A percentile compares a stretch with the other conserved stretches of the same genome.
phyloP scores from a whole-genome alignment of 2,113 vertebrate genomes.

The Oreotragus oreotragus region DNA sequence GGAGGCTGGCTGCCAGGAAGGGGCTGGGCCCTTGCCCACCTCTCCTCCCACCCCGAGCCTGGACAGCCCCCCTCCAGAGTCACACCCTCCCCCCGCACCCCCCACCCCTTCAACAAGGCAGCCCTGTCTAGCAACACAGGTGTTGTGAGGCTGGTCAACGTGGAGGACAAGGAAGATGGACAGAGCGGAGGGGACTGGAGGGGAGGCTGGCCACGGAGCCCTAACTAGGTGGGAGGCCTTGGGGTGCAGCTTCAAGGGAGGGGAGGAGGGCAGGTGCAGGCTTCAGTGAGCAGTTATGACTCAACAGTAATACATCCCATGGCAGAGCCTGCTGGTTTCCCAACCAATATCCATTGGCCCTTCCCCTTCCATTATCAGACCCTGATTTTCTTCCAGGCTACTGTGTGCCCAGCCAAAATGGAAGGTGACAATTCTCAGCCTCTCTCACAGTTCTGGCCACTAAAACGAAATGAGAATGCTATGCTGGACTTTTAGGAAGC shows the following conservation, averaged over 20 bases:
- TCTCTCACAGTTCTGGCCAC: background rate
- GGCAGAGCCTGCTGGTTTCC: background rate
- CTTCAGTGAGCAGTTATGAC: rapidly evolving
- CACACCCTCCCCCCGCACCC: rapidly evolving
- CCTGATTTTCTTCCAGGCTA: rapidly evolving
- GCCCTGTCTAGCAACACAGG: rapidly evolving
- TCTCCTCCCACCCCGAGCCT: background rate
- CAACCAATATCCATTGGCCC: rapidly evolving
- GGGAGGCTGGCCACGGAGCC: background rate
- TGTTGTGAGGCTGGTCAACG: background rate
- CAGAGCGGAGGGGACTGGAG: background rate
- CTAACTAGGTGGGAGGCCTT: rapidly evolving
- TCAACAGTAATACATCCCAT: rapidly evolving
- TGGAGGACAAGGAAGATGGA: too few species aligned
- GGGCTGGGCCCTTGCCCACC: rapidly evolving
- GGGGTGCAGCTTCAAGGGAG: background rate
- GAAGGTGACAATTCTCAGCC: background rate
- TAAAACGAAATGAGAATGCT: too few species aligned
- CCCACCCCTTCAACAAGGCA: rapidly evolving
- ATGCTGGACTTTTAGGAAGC: background rate
- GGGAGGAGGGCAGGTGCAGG: background rate
- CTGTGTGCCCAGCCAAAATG: background rate
- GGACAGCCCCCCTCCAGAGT: rapidly evolving
- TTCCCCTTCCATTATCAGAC: background rate
- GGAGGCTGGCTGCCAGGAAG: background rate